Conservation (phyloP, 2,797 vertebrate genomes). For the Epinephelus awoara region DNA sequence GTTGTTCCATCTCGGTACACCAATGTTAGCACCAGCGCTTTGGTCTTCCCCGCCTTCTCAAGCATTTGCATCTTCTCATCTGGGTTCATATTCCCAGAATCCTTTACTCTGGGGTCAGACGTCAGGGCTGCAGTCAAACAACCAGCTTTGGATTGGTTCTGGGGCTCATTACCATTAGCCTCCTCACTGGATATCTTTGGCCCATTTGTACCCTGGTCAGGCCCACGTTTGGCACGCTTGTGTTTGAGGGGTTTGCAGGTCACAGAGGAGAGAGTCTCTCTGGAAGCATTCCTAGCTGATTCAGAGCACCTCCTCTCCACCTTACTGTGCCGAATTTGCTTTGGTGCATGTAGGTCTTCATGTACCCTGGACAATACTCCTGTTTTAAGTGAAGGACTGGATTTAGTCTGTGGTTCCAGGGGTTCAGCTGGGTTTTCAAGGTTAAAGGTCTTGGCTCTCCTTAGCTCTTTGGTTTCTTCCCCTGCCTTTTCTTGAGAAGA, state of each 20-base stretch:
- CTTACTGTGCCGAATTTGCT: neutral
- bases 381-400: conserved; percentile 16
- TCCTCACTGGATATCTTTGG: conserved; percentile 19
- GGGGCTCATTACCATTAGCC: neutral
- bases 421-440: conserved; percentile 6
- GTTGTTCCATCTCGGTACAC: conserved; percentile 90
- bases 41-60: conserved; percentile 70
- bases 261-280: conserved; percentile 6
- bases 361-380: neutral
- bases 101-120: conserved; percentile 81
- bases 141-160: conserved; percentile 33
- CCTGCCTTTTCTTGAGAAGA: conserved; percentile 36
- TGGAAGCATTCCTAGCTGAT: conserved; percentile 5
- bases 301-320: conserved; percentile 2
- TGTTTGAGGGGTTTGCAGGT: conserved; percentile 25
- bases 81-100: conserved; percentile 78
- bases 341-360: neutral
- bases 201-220: neutral
- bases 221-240: conserved; percentile 19
- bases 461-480: neutral
- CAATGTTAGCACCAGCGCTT: conserved; percentile 87
- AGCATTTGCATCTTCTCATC: conserved; percentile 82
- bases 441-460: neutral
- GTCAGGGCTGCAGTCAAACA: conserved; percentile 54
- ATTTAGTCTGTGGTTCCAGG: neutral